These are phyloP conservation scores for Ips typographus DNA, from an alignment of 1,140 invertebrate species.

Conservation along the genomic window DNA sequence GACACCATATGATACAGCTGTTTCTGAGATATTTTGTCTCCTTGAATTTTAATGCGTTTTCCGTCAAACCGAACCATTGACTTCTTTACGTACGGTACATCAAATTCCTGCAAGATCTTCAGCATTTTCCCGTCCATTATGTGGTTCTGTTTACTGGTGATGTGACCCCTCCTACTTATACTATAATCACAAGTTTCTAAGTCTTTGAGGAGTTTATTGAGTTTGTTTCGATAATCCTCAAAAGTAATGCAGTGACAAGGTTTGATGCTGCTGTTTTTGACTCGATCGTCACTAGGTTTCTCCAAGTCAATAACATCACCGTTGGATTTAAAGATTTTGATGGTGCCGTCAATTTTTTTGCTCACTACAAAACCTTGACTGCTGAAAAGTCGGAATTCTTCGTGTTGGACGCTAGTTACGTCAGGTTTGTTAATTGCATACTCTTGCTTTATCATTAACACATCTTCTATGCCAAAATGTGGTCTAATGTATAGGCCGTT, in stretches of 20 bases:
- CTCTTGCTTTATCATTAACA: slow-evolving; percentile 34
- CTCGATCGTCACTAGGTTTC: slow-evolving; percentile 21
- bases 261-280: background rate
- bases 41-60: slow-evolving; percentile 29
- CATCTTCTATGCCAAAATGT: slow-evolving; percentile 4
- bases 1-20: slow-evolving; percentile 33
- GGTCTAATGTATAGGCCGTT: slow-evolving; percentile 36
- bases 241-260: slow-evolving; percentile 25
- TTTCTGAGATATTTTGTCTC: slow-evolving; percentile 29
- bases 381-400: slow-evolving; percentile 40
- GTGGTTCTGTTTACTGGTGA: slow-evolving; percentile 31
- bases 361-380: slow-evolving; percentile 36
- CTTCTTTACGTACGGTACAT: slow-evolving; percentile 38
- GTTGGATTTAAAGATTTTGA: slow-evolving; percentile 34
- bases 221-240: slow-evolving; percentile 32
- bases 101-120: slow-evolving; percentile 21
- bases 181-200: slow-evolving; percentile 18
- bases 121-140: slow-evolving; percentile 23
- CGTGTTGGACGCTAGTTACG: slow-evolving; percentile 8
- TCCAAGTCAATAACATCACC: slow-evolving; percentile 38
- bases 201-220: slow-evolving; percentile 28
- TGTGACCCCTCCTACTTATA: slow-evolving; percentile 30
- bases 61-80: slow-evolving; percentile 36
- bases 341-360: slow-evolving; percentile 40
- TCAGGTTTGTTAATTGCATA: slow-evolving; percentile 21